These are phyloP conservation scores for Troglohyphantes excavatus DNA, from an alignment of 2,888 invertebrate species.

Conservation along the genomic window DNA sequence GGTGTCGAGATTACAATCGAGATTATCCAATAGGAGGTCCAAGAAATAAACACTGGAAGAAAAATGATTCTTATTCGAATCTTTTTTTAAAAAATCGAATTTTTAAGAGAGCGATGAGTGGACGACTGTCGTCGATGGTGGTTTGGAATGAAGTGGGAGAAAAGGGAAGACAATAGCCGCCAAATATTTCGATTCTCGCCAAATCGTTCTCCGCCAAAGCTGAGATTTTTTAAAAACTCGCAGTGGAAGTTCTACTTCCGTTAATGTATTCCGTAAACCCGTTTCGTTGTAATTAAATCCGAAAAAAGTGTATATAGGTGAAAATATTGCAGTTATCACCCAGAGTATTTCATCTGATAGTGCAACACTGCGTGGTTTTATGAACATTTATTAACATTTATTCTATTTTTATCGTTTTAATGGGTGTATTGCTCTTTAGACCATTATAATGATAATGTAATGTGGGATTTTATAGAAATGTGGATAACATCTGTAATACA, in stretches of 20 bases:
- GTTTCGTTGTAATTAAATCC: constrained; percentile 35
- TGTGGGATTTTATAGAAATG: too few species aligned
- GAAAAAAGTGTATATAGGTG: constrained; percentile 3
- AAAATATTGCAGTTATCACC: background rate
- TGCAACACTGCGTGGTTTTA: constrained; percentile 18
- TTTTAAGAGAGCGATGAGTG: background rate
- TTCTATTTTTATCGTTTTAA: background rate
- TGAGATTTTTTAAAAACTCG: constrained; percentile 5
- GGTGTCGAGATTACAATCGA: constrained; percentile 20
- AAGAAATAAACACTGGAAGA: background rate
- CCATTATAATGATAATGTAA: too few species aligned
- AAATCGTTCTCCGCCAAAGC: constrained; percentile 10
- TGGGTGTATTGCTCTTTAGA: too few species aligned
- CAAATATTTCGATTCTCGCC: constrained; percentile 43
- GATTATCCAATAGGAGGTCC: constrained; percentile 14
- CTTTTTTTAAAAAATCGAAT: background rate
- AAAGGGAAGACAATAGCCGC: constrained; percentile 9
- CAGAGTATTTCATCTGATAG: constrained; percentile 20
- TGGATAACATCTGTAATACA: too few species aligned
- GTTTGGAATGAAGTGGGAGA: constrained; percentile 39
- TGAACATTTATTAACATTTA: background rate
- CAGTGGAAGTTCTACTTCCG: constrained; percentile 26
- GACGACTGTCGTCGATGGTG: background rate
- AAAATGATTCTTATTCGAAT: background rate
- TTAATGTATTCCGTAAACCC: constrained; percentile 74